Percentiles rank a stretch among this genome's conserved stretches.
phyloP scores from a whole-genome alignment of 2,888 invertebrate genomes.

The Exephanes ischioxanthus region DNA sequence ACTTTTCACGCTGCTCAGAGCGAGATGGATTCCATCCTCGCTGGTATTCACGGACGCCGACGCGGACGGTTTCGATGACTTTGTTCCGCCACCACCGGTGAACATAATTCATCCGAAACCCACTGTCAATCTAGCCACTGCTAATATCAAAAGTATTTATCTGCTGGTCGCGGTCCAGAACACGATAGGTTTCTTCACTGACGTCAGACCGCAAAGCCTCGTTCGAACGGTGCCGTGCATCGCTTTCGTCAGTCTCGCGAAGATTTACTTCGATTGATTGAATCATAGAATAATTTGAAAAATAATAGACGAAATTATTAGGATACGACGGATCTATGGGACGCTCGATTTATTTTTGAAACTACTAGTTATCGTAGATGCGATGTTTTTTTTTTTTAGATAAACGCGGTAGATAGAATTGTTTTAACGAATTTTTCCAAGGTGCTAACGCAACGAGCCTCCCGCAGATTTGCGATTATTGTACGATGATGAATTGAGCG shows the following conservation, averaged over 20 bases:
- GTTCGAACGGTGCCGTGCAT: constrained; percentile 60
- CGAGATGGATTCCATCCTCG: constrained; percentile 89
- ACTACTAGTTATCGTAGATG: constrained; percentile 22
- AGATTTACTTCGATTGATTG: constrained; percentile 61
- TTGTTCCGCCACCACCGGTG: constrained; percentile 89
- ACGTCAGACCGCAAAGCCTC: constrained; percentile 68
- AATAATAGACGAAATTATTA: constrained; percentile 36
- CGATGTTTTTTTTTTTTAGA: constrained; percentile 35
- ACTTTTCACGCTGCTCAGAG: constrained; percentile 82
- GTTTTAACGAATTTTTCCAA: constrained; percentile 59
- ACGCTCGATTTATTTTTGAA: constrained; percentile 57
- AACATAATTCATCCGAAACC: constrained; percentile 90
- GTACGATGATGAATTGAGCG: constrained; percentile 54
- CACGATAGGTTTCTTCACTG: constrained; percentile 74
- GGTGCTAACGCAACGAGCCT: constrained; percentile 65
- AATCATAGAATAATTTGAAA: not conserved
- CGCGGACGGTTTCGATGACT: constrained; percentile 87
- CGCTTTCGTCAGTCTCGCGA: constrained; percentile 60
- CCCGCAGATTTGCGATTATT: constrained; percentile 68
- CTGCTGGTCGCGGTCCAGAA: constrained; percentile 75
- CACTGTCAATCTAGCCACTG: constrained; percentile 79
- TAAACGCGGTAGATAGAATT: constrained; percentile 40
- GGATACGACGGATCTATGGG: constrained; percentile 50
- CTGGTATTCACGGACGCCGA: constrained; percentile 88
- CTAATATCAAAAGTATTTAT: constrained; percentile 74